phyloP scores from a whole-genome alignment of 2,888 invertebrate species.

The Scaptomyza cyrtandrae region DNA sequence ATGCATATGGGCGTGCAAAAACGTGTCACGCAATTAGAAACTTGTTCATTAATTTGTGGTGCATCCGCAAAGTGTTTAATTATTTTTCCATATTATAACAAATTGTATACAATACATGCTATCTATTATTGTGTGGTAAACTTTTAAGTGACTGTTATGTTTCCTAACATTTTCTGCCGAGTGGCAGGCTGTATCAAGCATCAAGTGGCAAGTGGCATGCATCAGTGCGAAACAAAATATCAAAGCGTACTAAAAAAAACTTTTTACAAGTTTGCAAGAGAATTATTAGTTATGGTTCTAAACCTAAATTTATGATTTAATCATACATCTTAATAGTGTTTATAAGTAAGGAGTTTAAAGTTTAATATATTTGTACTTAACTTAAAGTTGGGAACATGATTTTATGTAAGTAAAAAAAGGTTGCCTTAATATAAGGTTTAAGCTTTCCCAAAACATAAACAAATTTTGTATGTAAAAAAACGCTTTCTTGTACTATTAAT shows the following conservation, averaged over 20 bases:
- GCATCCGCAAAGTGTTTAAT: slow-evolving; percentile 21
- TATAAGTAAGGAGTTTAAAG: no score
- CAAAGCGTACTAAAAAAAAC: not conserved
- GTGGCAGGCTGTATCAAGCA: not conserved
- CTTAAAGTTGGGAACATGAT: no score
- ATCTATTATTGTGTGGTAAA: not conserved
- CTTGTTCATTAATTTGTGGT: slow-evolving; percentile 43
- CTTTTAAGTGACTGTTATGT: not conserved
- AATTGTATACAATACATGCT: not conserved
- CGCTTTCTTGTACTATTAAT: no score
- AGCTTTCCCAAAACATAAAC: no score
- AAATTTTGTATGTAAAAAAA: no score
- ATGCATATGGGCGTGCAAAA: slow-evolving; percentile 21
- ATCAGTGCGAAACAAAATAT: not conserved
- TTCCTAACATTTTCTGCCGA: not conserved
- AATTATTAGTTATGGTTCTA: no score
- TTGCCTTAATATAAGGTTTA: no score
- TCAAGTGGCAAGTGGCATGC: no score
- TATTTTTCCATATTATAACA: slow-evolving; percentile 14
- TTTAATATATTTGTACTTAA: no score
- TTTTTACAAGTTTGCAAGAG: not conserved
- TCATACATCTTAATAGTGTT: no score
- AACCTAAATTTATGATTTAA: no score
- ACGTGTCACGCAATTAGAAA: slow-evolving; percentile 55
- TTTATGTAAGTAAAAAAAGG: no score